Conservation (phyloP, 2,797 vertebrate genomes). For the Furcifer pardalis region DNA sequence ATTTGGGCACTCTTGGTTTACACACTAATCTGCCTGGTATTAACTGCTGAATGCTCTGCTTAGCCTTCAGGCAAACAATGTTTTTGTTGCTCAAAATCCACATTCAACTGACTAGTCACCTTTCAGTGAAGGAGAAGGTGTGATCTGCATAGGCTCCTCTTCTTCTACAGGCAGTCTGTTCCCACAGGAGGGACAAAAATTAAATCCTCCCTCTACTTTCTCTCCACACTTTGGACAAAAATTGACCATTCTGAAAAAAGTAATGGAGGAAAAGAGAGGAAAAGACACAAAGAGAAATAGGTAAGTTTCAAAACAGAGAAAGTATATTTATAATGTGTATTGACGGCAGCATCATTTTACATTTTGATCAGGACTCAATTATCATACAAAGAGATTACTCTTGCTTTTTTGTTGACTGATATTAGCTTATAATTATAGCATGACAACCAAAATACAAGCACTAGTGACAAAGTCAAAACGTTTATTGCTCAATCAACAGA, state of each 20-base stretch:
- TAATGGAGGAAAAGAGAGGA: background rate
- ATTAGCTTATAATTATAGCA: too few species aligned
- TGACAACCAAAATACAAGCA: too few species aligned
- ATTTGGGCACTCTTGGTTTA: too few species aligned
- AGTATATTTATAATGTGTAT: background rate
- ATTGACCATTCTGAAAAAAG: slow-evolving; percentile 75
- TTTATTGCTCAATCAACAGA: too few species aligned
- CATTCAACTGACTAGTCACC: background rate
- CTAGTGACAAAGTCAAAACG: too few species aligned
- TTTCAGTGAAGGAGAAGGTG: slow-evolving; percentile 4
- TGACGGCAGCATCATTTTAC: too few species aligned
- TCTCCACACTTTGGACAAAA: slow-evolving; percentile 90
- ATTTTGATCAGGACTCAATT: too few species aligned
- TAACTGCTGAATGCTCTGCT: background rate
- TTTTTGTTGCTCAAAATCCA: background rate
- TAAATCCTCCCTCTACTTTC: slow-evolving; percentile 79
- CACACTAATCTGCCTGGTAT: background rate
- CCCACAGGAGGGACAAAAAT: slow-evolving; percentile 89
- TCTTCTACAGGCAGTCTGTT: slow-evolving; percentile 71
- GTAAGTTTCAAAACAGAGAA: background rate
- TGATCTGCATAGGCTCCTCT: slow-evolving; percentile 31
- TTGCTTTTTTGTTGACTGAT: too few species aligned
- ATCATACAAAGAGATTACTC: too few species aligned
- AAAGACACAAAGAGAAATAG: background rate
- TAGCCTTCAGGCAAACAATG: background rate